Evolutionary conservation across 2,797 vertebrate genomes (phyloP), one percentile per base, ranked within the genome.

Genomic region (Pelodytes ibericus): DNA sequence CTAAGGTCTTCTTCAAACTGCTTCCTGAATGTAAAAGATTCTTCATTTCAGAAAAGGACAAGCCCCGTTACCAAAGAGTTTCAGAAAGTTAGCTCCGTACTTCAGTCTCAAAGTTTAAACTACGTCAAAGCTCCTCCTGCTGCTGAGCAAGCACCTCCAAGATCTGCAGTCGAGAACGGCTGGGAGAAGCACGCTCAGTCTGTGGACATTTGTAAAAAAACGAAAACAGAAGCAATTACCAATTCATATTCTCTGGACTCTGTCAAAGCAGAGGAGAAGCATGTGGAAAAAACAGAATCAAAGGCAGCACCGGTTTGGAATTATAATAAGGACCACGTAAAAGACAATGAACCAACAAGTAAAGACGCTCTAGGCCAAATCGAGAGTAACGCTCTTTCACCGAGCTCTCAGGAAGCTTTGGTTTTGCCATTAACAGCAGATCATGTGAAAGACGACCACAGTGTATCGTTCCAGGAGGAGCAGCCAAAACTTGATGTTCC

Each of bases 41-140:
- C 71, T 27, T 69, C 65, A 15, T 77, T 56, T 61, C 47, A n/a
- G 1, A 33, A 22, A 41, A 77, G 59, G 61, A 22, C 51, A 71
- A 82, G 65, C 25, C 71, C 80, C 60, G 74, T 80, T 71, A 64
- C 69, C 85, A 83, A 65, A 79, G 77, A 79, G 65, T 79, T 79
- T 20, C 71, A 79, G 64, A 79, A 79, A 69, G 77, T 79, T 27
- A 79, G 77, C 64, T 79, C 77, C 4, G 71, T 79, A n/a, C 77
- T 79, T 53, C 71, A 79, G 18, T 73, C 71, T 74, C 77, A 79
- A 57, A 47, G 26, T 6, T n/a, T 73, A 22, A 66, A 66, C 15
- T 68, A 72, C 41, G 56, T 71, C 77, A 74, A 69, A 73, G 57
- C 57, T 30, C n/a, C 63, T 22, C n/a, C 63, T 22, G 7, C 15